Evolutionary conservation across 1,140 invertebrate genomes (phyloP).

Genomic region (Papilio machaon): DNA sequence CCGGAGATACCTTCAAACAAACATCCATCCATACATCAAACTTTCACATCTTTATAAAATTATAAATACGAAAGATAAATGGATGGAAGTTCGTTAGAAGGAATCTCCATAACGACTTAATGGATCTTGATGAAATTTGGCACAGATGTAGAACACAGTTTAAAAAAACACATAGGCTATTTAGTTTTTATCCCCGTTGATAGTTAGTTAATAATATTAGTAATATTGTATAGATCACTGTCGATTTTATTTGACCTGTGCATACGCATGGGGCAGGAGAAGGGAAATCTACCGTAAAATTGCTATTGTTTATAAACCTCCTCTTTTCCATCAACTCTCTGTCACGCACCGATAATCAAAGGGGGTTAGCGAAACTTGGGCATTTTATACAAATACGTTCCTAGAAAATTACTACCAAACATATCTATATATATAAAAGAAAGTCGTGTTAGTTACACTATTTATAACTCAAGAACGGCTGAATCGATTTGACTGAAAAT

Average conservation of each 20-base stretch:
- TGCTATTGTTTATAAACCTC: slow-evolving; percentile 68
- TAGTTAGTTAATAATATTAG: not conserved
- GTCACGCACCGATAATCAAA: slow-evolving; percentile 50
- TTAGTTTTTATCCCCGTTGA: too few relatives aligned
- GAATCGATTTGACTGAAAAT: too few relatives aligned
- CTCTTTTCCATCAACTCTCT: slow-evolving; percentile 46
- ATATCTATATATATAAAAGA: too few relatives aligned
- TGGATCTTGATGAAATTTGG: too few relatives aligned
- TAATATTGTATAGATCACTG: slow-evolving; percentile 10
- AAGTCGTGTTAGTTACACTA: too few relatives aligned
- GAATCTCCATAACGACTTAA: too few relatives aligned
- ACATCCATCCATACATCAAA: not conserved
- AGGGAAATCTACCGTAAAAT: slow-evolving; percentile 70
- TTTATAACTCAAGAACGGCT: too few relatives aligned
- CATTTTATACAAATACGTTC: not conserved
- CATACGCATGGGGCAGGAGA: slow-evolving; percentile 52
- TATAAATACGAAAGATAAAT: too few relatives aligned
- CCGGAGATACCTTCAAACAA: too few relatives aligned
- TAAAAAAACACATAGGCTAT: too few relatives aligned
- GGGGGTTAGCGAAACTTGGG: slow-evolving; percentile 30
- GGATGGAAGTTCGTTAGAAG: too few relatives aligned
- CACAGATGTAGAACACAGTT: too few relatives aligned
- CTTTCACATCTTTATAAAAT: not conserved
- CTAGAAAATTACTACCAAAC: slow-evolving; percentile 27
- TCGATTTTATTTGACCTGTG: slow-evolving; percentile 46